Base-by-base conservation (phyloP, 1,140 invertebrate species). In the Schlechtendalia chinensis region DNA sequence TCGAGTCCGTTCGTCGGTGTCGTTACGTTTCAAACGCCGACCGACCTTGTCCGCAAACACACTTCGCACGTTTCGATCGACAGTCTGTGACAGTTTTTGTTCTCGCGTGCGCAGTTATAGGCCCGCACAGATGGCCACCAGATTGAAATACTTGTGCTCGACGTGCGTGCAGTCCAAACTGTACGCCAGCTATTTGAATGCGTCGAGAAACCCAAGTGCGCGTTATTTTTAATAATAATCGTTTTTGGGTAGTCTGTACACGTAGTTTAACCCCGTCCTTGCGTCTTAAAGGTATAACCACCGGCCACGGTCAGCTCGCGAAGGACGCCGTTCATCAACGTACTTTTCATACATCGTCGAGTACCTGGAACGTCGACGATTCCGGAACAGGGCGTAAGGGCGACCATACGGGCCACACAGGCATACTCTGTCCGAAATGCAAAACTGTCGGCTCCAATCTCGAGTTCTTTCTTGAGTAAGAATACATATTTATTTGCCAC, bases 401-500 rank as follows among this genome's bases (percentile, higher is more conserved):
- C 11, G 56, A 59, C 19, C 58, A 79, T 24, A 79, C 58, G 0
- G 74, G 74, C 16, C 74, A 79, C 0, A 79, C 74, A 5, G 74
- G 74, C 58, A 79, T 79, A 50, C 22, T 79, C 17, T 79, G 74
- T 50, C 74, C 74, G 14, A 79, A 79, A 47, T 79, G 74, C 22
- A 61, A 61, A 79, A 79, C 32, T 17, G 54, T 39, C n/a, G 47
- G 47, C 17, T 72, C 69, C 1, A 59, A 79, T 47, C 22, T 79
- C 47, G 74, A 79, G 50, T 79, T 79, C 16, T 79, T 79, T n/a
- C 61, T 47, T 79, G 5, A 79, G 74, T 79, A 79, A 77, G 14
- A 12, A 50, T 50, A 1, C 11, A 11, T n/a, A n/a, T n/a, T n/a
- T n/a, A n/a, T n/a, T n/a, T n/a, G n/a, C n/a, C n/a, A n/a, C n/a